Percentiles rank a stretch among this genome's conserved stretches.
Evolutionary conservation across 1,140 invertebrate species (phyloP).

Genomic region (Apis mellifera): DNA sequence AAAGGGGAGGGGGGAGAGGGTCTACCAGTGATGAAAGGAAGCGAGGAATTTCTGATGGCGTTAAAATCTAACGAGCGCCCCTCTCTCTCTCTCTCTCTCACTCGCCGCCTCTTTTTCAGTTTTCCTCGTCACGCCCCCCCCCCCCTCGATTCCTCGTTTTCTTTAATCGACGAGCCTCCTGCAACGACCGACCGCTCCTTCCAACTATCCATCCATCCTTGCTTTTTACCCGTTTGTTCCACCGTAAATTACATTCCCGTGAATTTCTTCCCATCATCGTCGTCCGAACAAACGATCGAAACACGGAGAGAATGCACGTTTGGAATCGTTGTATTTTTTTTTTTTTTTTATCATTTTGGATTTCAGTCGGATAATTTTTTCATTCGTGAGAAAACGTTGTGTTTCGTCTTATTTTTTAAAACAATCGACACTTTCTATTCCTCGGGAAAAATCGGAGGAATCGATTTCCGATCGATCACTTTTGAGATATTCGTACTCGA

Average conservation of each 20-base stretch:
- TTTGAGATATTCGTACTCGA: not conserved
- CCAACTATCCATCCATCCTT: not conserved
- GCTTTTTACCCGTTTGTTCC: not conserved
- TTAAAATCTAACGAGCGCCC: constrained; percentile 56
- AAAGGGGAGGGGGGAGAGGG: not conserved
- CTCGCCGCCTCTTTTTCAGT: not conserved
- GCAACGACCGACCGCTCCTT: not conserved
- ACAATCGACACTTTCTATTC: too few relatives aligned
- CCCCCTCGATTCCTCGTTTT: constrained; percentile 1
- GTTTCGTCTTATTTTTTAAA: too few relatives aligned
- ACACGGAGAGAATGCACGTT: too few relatives aligned
- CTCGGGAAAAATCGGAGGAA: not conserved
- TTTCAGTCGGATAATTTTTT: too few relatives aligned
- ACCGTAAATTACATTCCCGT: not conserved
- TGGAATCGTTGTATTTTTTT: not conserved
- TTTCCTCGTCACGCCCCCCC: not conserved
- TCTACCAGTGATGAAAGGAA: constrained; percentile 54
- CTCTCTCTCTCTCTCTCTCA: constrained; percentile 4
- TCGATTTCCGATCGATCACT: not conserved
- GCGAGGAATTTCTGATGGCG: constrained; percentile 56
- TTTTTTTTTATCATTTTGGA: too few relatives aligned
- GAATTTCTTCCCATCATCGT: not conserved
- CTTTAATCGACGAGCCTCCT: constrained; percentile 15
- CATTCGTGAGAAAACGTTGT: too few relatives aligned
- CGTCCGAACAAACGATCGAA: not conserved